These are phyloP conservation scores for Heteromyza rotundicornis DNA, from an alignment of 2,888 invertebrate species.

Conservation along the genomic window DNA sequence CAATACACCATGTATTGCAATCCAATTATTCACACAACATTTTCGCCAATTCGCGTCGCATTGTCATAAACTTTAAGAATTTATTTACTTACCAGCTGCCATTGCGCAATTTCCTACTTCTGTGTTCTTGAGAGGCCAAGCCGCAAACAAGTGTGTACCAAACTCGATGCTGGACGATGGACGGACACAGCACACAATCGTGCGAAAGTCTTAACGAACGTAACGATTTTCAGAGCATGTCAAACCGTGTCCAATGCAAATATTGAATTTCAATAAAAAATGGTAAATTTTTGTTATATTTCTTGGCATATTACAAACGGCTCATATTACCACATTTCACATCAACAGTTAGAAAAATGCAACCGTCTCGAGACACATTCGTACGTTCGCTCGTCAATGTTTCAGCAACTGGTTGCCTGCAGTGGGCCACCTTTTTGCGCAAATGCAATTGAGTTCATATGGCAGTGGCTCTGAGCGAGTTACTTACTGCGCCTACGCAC, in stretches of 20 bases:
- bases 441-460: background rate
- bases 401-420: background rate
- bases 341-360: background rate
- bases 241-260: constrained; percentile 1
- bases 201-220: background rate
- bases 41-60: background rate
- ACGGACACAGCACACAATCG: background rate
- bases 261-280: constrained; percentile 2
- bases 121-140: background rate
- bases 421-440: background rate
- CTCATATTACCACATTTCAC: background rate
- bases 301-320: background rate
- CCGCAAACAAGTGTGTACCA: background rate
- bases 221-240: background rate
- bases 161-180: background rate
- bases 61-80: background rate
- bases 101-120: constrained; percentile 3
- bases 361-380: background rate
- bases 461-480: background rate
- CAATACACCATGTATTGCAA: too few species aligned
- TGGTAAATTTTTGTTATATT: background rate
- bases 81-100: background rate
- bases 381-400: background rate
- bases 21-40: background rate
- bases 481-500: background rate